Evolutionary conservation across 2,888 invertebrate species (phyloP).

Genomic region (Argyresthia albistria): DNA sequence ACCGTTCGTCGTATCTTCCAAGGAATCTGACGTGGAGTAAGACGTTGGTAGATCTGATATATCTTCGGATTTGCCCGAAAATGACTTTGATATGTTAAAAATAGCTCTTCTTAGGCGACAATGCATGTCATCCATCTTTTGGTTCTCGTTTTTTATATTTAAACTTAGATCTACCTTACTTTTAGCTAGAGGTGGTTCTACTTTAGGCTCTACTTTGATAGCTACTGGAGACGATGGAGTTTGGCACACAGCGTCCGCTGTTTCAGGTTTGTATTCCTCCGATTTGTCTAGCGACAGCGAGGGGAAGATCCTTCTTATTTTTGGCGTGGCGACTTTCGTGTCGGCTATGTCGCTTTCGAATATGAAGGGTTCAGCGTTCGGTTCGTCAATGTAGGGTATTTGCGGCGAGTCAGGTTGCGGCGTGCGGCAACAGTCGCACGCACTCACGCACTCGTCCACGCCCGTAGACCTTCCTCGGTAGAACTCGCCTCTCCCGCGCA

Average conservation of each 20-base stretch:
- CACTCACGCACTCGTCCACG: slow-evolving; percentile 53
- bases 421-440: slow-evolving; percentile 59
- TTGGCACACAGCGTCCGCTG: slow-evolving; percentile 52
- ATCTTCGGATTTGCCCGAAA: slow-evolving; percentile 49
- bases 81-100: slow-evolving; percentile 42
- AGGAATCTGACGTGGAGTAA: slow-evolving; percentile 47
- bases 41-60: slow-evolving; percentile 41
- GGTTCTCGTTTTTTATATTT: slow-evolving; percentile 33
- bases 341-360: slow-evolving; percentile 46
- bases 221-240: slow-evolving; percentile 34
- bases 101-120: slow-evolving; percentile 44
- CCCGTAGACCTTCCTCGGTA: slow-evolving; percentile 46
- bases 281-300: slow-evolving; percentile 49
- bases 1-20: slow-evolving; percentile 27
- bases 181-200: neutral
- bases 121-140: slow-evolving; percentile 38
- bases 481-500: slow-evolving; percentile 24
- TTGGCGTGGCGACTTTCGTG: slow-evolving; percentile 44
- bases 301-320: slow-evolving; percentile 55
- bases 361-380: slow-evolving; percentile 55
- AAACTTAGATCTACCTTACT: slow-evolving; percentile 39
- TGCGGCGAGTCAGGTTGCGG: slow-evolving; percentile 53
- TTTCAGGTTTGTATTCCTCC: slow-evolving; percentile 39
- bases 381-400: slow-evolving; percentile 63
- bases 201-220: neutral